Conservation (phyloP, 1,140 invertebrate species). For the Globodera rostochiensis region DNA sequence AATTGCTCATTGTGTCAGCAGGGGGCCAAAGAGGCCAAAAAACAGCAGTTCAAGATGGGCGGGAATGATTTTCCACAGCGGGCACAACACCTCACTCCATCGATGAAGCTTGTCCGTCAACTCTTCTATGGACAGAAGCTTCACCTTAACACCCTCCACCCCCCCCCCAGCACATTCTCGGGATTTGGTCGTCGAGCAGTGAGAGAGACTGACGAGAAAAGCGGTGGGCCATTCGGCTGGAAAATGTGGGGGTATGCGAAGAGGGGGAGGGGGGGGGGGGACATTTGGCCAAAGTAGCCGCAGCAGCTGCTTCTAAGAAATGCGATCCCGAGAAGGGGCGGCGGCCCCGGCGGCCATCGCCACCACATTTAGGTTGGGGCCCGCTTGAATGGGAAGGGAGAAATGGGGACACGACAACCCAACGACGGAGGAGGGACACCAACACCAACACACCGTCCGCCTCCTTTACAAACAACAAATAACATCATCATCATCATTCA, state of each 20-base stretch:
- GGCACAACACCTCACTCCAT: background rate
- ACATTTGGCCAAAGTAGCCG: background rate
- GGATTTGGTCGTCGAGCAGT: background rate
- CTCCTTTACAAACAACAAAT: background rate
- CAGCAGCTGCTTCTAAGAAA: constrained; percentile 13
- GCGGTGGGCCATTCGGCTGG: too few relatives aligned
- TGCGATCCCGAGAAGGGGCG: constrained; percentile 4
- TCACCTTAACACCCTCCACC: too few relatives aligned
- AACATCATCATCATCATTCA: background rate
- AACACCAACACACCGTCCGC: too few relatives aligned
- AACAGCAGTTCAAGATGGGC: background rate
- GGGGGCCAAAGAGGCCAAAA: background rate
- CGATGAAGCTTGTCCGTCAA: background rate
- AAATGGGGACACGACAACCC: too few relatives aligned
- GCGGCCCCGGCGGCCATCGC: background rate
- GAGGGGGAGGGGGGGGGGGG: background rate
- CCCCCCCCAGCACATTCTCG: background rate
- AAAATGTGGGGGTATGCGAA: too few relatives aligned
- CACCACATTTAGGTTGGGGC: background rate
- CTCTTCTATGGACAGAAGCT: background rate
- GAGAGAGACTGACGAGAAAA: background rate
- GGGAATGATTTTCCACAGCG: background rate
- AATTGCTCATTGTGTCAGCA: too few relatives aligned
- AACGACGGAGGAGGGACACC: too few relatives aligned
- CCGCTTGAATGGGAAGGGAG: background rate